These are phyloP conservation scores for Epinotia brunnichana DNA, from an alignment of 2,888 invertebrate genomes.

Conservation along the genomic window DNA sequence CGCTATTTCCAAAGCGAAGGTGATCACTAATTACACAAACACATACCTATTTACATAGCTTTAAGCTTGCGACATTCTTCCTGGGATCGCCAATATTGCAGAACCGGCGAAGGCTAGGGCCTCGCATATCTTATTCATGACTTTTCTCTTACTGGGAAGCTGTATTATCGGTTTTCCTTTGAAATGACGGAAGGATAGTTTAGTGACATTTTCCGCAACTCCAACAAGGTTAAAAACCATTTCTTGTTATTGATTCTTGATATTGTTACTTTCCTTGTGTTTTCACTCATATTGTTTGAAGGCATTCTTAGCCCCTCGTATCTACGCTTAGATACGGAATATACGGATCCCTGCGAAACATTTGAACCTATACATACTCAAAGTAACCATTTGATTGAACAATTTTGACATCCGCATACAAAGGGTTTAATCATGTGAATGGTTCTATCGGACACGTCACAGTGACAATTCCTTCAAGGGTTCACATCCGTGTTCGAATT, in stretches of 20 bases:
- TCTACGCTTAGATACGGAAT: too few species aligned
- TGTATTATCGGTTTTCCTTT: slow-evolving; percentile 46
- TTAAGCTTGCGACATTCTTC: slow-evolving; percentile 47
- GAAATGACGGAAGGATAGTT: slow-evolving; percentile 45
- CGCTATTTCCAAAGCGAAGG: slow-evolving; percentile 56
- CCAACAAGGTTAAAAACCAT: slow-evolving; percentile 35
- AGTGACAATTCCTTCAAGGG: neutral
- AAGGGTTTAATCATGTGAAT: too few species aligned
- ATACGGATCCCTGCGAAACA: too few species aligned
- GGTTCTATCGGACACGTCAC: too few species aligned
- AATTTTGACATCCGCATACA: too few species aligned
- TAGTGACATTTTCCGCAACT: slow-evolving; percentile 26
- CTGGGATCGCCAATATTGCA: slow-evolving; percentile 47
- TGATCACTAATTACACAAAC: slow-evolving; percentile 46
- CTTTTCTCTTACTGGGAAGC: slow-evolving; percentile 42
- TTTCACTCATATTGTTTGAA: neutral
- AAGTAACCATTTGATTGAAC: too few species aligned
- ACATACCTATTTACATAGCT: slow-evolving; percentile 46
- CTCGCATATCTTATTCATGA: slow-evolving; percentile 48
- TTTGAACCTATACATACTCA: too few species aligned
- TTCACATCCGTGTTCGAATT: slow-evolving; percentile 10
- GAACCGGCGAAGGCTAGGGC: slow-evolving; percentile 51
- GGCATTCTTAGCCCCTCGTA: too few species aligned
- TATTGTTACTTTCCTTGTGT: slow-evolving; percentile 1
- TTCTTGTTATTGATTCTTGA: slow-evolving; percentile 18